Evolutionary conservation across 1,140 invertebrate species (phyloP), one percentile per base, ranked within the genome.

Genomic region (Hestina assimilis): DNA sequence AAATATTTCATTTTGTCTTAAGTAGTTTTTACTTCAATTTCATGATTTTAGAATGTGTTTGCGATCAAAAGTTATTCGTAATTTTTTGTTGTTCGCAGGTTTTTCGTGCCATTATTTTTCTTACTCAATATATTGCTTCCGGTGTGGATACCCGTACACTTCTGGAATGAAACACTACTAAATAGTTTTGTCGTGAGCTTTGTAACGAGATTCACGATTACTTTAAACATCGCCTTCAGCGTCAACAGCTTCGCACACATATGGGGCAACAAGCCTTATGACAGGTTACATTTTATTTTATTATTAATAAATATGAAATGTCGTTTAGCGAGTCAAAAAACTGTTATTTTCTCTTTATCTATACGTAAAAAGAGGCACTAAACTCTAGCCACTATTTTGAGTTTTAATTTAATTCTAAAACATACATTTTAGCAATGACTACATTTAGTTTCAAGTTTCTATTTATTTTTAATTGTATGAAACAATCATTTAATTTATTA

Each of bases 181-280:
- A 93, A 92, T 66, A 94, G 95, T 1, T 97, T 96, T 76, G 95
- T 96, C 86, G 91, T 98, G 1, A 93, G 93, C 59, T 96, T 95
- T 63, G 93, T 97, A 35, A 91, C 94, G 51, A 90, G 97, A 17
- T 98, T 97, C 81, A 93, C 92, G 33, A 89, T 94, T 20, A 96
- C 93, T 0, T 90, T 98, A 0, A 96, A 99, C 76, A 94, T 95
- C 58, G 98, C 97, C 0, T 99, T 96, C 92, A 93, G 94, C 58
- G 96, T 98, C 2, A 99, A 99, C 81, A 97, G 95, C 74, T 93
- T 95, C 9, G 96, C 97, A 0, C 97, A 98, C 77, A 92, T 96
- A 90, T 97, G 93, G 90, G 97, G 97, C 15, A 92, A 93, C 59
- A 93, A 93, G 69, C 96, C 97, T 1, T 99, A 97, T 75, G 97